Percentiles rank a stretch among this genome's conserved stretches.
Evolutionary conservation across 2,888 invertebrate species (phyloP).

Genomic region (Clostera curtula): DNA sequence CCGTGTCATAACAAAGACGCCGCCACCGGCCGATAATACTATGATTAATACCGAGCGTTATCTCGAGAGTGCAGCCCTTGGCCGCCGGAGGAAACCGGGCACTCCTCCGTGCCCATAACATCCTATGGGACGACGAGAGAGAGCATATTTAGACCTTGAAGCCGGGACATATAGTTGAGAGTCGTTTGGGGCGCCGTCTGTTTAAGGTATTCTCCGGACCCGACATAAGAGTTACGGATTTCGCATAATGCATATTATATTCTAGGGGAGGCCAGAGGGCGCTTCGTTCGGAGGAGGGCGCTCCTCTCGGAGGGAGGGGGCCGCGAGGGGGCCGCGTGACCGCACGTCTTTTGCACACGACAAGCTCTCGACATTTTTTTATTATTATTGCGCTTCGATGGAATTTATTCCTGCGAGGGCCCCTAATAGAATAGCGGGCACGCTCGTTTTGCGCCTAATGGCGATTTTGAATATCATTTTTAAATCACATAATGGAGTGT

Average conservation of each 20-base stretch:
- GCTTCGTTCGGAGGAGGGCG: constrained; percentile 20
- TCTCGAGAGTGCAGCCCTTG: constrained; percentile 69
- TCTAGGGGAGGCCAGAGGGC: constrained; percentile 43
- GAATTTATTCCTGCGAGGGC: constrained; percentile 64
- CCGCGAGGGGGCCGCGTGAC: constrained; percentile 48
- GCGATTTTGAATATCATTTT: constrained; percentile 72
- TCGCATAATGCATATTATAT: constrained; percentile 75
- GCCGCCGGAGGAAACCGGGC: constrained; percentile 41
- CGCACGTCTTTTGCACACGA: constrained; percentile 74
- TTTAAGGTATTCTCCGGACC: constrained; percentile 60
- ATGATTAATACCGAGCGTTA: constrained; percentile 73
- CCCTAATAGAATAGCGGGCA: constrained; percentile 57
- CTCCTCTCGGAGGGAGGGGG: constrained; percentile 20
- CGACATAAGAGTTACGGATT: constrained; percentile 71
- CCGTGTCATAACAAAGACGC: constrained; percentile 73
- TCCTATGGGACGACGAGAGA: constrained; percentile 11
- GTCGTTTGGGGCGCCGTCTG: constrained; percentile 13
- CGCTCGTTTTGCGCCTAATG: constrained; percentile 52
- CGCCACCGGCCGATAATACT: constrained; percentile 68
- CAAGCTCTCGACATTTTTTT: constrained; percentile 73
- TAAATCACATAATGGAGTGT: constrained; percentile 70
- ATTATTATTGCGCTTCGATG: constrained; percentile 74
- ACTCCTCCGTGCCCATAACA: constrained; percentile 17
- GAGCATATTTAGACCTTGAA: constrained; percentile 14
- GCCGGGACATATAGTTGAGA: constrained; percentile 13